phyloP scores from a whole-genome alignment of 2,888 invertebrate species.

The Idaea straminata region DNA sequence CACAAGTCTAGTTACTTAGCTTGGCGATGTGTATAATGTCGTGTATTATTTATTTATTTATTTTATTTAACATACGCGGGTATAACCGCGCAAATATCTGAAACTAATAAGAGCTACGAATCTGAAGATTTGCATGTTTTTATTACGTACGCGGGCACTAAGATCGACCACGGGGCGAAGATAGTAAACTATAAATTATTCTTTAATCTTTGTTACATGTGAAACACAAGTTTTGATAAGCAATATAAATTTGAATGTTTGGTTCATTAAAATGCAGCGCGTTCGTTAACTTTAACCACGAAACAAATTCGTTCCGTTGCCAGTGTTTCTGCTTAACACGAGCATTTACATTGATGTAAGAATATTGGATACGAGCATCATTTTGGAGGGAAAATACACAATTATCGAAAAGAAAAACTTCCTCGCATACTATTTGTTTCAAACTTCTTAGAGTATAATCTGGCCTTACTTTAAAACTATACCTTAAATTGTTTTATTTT shows the following conservation, averaged over 20 bases:
- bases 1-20: too few relatives aligned
- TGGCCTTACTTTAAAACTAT: too few relatives aligned
- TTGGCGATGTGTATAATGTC: too few relatives aligned
- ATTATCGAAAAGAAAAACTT: too few relatives aligned
- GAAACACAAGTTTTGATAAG: constrained; percentile 16
- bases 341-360: constrained; percentile 18
- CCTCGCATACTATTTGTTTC: too few relatives aligned
- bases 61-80: too few relatives aligned
- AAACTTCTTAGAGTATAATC: too few relatives aligned
- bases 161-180: too few relatives aligned
- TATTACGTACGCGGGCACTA: too few relatives aligned
- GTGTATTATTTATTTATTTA: too few relatives aligned
- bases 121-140: neutral
- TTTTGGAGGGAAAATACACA: too few relatives aligned
- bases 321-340: constrained; percentile 35
- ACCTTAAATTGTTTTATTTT: too few relatives aligned
- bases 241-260: constrained; percentile 40
- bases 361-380: constrained; percentile 6
- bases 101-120: neutral
- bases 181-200: neutral
- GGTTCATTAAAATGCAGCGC: constrained; percentile 53
- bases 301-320: constrained; percentile 43
- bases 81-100: neutral
- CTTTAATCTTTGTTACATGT: constrained; percentile 7
- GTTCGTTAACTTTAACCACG: constrained; percentile 49